A percentile compares a stretch with the other conserved stretches of the same genome.
phyloP scores from a whole-genome alignment of 2,113 vertebrate genomes.

The Sporophila hypoxantha region DNA sequence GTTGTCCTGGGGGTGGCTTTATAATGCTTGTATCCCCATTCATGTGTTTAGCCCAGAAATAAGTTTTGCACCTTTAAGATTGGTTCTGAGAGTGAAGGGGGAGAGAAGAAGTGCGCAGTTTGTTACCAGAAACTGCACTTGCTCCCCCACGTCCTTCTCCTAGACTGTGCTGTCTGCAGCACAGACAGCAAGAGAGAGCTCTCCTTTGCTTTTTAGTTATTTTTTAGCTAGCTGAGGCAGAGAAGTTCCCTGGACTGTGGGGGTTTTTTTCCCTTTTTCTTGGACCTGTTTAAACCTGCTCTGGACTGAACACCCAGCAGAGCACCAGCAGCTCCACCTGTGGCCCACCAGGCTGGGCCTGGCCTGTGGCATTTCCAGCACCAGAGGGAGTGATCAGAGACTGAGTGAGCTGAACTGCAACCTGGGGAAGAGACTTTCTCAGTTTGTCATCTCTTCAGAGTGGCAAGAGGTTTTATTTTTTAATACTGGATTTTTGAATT shows the following conservation, averaged over 20 bases:
- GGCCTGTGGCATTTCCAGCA: rapidly evolving
- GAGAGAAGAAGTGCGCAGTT: not conserved
- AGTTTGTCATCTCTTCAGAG: not conserved
- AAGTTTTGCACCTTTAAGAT: not conserved
- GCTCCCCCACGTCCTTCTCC: not conserved
- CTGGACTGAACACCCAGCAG: not conserved
- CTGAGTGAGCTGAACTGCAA: not conserved
- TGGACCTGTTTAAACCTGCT: not conserved
- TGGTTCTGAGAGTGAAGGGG: not conserved
- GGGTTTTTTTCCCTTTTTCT: not conserved
- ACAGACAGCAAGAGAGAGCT: not conserved
- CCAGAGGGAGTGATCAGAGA: not conserved
- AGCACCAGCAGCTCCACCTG: not conserved
- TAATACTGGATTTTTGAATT: not conserved
- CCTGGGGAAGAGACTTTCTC: too few species aligned
- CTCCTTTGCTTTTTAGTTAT: not conserved
- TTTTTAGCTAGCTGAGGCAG: not conserved
- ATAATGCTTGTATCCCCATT: not conserved
- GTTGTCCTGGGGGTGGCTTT: not conserved
- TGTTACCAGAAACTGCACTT: not conserved
- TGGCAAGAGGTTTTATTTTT: not conserved
- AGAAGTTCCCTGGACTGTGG: not conserved
- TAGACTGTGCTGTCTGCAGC: not conserved
- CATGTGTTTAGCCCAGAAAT: not conserved
- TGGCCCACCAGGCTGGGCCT: not conserved